These are phyloP conservation scores for Argyresthia goedartella DNA, from an alignment of 2,888 invertebrate genomes.

Conservation along the genomic window DNA sequence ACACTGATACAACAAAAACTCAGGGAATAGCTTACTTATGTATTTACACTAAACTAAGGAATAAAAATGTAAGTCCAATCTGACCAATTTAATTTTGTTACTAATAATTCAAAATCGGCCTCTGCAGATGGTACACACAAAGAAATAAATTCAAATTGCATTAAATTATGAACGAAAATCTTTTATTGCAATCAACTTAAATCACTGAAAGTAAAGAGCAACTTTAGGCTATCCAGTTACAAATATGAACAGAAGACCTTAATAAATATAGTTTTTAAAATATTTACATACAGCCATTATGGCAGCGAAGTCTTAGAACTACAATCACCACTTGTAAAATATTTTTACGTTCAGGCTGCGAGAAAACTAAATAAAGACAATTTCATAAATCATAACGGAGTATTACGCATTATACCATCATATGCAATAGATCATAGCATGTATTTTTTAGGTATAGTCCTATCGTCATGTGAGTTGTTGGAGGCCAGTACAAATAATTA, in stretches of 20 bases:
- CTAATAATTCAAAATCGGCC: no score
- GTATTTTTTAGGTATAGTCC: no score
- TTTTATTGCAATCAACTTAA: slow-evolving; percentile 57
- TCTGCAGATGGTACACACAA: neutral
- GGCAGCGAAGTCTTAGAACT: slow-evolving; percentile 45
- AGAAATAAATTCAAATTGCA: neutral
- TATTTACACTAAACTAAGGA: neutral
- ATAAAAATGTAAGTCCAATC: no score
- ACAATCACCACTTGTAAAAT: slow-evolving; percentile 33
- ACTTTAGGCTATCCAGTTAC: slow-evolving; percentile 27
- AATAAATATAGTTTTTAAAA: slow-evolving; percentile 41
- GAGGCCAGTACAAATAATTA: no score
- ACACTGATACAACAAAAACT: neutral
- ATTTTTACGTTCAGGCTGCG: no score
- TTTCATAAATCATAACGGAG: no score
- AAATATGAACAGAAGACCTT: slow-evolving; percentile 7
- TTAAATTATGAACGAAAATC: slow-evolving; percentile 41
- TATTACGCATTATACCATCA: no score
- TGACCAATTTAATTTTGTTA: no score
- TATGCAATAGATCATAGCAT: no score
- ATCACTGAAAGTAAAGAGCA: slow-evolving; percentile 51
- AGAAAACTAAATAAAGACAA: no score
- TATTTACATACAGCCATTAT: slow-evolving; percentile 53
- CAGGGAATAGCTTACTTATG: neutral
- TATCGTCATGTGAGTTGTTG: no score